A percentile compares a stretch with the other conserved stretches of the same genome.
These are phyloP conservation scores for Mimachlamys varia DNA, from an alignment of 2,888 invertebrate species.

Conservation along the genomic window DNA sequence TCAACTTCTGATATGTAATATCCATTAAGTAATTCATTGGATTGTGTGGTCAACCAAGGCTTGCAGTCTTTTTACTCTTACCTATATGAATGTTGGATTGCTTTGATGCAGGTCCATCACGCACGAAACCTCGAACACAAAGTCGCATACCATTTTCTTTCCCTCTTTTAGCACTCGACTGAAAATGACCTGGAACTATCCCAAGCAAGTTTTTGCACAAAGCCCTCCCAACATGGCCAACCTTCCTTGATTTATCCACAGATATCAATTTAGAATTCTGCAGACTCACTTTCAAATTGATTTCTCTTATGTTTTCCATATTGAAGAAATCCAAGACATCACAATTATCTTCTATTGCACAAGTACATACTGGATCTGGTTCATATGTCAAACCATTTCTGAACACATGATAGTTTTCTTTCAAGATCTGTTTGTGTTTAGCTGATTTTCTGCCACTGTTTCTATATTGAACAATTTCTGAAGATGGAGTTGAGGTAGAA, in stretches of 20 bases:
- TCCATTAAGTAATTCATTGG: too few relatives aligned
- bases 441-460: not conserved
- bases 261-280: constrained; percentile 34
- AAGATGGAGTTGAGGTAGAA: not conserved
- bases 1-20: too few relatives aligned
- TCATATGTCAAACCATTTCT: not conserved
- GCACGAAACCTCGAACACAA: constrained; percentile 60
- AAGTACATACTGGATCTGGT: constrained; percentile 2
- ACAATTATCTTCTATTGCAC: constrained; percentile 21
- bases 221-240: constrained; percentile 40
- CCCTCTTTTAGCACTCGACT: constrained; percentile 2
- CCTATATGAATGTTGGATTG: constrained; percentile 62
- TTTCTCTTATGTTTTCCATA: constrained; percentile 49
- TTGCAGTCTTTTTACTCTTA: constrained; percentile 47
- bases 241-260: constrained; percentile 37
- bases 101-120: constrained; percentile 63
- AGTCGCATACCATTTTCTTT: constrained; percentile 40
- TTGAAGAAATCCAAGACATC: constrained; percentile 41
- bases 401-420: not conserved
- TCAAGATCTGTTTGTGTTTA: not conserved
- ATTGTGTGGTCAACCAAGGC: too few relatives aligned
- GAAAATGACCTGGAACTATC: constrained; percentile 57
- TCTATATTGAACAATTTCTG: not conserved
- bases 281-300: constrained; percentile 44
- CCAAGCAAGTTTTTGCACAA: constrained; percentile 56